Evolutionary conservation across 2,888 invertebrate genomes (phyloP).

Genomic region (Eucera pruinosa): DNA sequence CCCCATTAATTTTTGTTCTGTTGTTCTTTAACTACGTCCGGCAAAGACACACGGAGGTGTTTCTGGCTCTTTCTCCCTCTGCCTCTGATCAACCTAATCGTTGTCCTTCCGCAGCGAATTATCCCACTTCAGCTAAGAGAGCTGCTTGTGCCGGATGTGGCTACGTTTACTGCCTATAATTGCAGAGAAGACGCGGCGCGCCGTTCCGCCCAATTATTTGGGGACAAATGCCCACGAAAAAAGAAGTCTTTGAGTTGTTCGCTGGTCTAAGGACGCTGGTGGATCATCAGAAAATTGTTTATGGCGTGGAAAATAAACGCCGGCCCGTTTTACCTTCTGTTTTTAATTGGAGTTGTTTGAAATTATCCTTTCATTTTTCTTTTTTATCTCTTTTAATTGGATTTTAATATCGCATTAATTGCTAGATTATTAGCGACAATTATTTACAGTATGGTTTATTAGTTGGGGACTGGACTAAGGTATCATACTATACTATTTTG

Average conservation of each 20-base stretch:
- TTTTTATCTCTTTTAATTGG: neutral
- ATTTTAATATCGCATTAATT: too few species aligned
- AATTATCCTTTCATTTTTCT: neutral
- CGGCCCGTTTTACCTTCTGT: neutral
- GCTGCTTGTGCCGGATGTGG: constrained; percentile 82
- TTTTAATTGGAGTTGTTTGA: neutral
- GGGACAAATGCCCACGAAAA: constrained; percentile 77
- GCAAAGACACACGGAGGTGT: constrained; percentile 40
- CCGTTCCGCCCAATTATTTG: constrained; percentile 81
- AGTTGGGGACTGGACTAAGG: too few species aligned
- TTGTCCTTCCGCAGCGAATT: constrained; percentile 61
- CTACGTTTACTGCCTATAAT: constrained; percentile 84
- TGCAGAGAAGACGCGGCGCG: constrained; percentile 79
- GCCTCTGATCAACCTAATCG: constrained; percentile 63
- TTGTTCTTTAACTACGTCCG: constrained; percentile 56
- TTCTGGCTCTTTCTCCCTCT: constrained; percentile 26
- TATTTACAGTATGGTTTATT: too few species aligned
- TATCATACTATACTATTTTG: too few species aligned
- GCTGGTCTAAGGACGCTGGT: neutral
- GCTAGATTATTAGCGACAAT: too few species aligned
- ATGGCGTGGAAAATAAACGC: neutral
- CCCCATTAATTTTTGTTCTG: constrained; percentile 1
- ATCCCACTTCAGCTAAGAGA: constrained; percentile 66
- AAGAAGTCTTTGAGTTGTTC: constrained; percentile 13
- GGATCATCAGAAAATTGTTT: constrained; percentile 9